These are phyloP conservation scores for Macaca mulatta DNA, from an alignment of 2,113 vertebrate species.

Conservation along the genomic window DNA sequence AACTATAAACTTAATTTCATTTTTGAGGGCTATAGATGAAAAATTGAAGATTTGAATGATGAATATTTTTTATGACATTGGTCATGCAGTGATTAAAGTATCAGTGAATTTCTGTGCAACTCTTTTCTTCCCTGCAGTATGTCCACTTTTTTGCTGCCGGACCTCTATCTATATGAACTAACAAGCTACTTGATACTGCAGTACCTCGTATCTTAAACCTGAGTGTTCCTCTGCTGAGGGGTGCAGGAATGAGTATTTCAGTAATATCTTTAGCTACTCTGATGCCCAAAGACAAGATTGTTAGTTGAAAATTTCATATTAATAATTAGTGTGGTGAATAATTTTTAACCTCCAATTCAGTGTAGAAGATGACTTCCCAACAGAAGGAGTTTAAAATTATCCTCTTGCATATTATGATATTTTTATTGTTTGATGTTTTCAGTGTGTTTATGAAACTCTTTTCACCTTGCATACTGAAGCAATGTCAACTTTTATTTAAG, in stretches of 20 bases:
- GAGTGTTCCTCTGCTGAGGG: neutral
- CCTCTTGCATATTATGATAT: neutral
- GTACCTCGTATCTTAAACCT: neutral
- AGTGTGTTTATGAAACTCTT: neutral
- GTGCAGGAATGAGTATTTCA: neutral
- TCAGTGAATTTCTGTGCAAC: neutral
- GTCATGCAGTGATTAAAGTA: neutral
- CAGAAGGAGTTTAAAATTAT: conserved; percentile 32
- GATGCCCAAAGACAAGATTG: neutral
- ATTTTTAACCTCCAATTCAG: neutral
- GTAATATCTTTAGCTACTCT: neutral
- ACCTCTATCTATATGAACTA: neutral
- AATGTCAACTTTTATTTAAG: conserved; percentile 16
- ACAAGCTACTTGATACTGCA: neutral
- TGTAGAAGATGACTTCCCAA: conserved; percentile 34
- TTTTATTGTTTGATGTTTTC: conserved; percentile 19
- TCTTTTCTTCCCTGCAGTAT: neutral
- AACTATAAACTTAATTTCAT: neutral
- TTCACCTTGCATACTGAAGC: conserved; percentile 4
- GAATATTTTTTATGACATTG: neutral
- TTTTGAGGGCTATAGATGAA: neutral
- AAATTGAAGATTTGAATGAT: neutral
- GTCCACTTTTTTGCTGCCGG: neutral
- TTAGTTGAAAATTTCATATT: neutral
- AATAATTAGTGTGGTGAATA: neutral